Base-by-base conservation (phyloP, 2,888 invertebrate genomes). In the Eudasyphora cyanicolor region DNA sequence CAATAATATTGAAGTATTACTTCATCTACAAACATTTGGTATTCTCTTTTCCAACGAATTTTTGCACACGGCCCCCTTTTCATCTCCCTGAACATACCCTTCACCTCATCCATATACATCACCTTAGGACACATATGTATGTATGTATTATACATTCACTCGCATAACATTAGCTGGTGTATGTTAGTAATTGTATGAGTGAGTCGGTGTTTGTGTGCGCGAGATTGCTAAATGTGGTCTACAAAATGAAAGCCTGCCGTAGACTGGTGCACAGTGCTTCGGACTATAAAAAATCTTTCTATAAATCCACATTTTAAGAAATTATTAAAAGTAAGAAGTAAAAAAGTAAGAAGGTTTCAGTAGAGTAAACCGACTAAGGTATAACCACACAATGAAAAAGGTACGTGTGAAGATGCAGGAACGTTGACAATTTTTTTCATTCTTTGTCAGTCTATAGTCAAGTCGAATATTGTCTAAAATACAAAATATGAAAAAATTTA, bases 1-100 rank as follows among this genome's bases (percentile, higher is more conserved):
- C 67, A 67, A 67, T 67, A 67, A 38, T 42, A 67, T 67, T 67
- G 67, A 67, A 24, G 67, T 67, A 67, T 42, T 67, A 67, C 67
- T 42, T 42, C 42, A 67, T 67, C 67, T 21, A n/a, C 67, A 67
- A 42, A 38, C 67, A 67, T 67, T 67, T 67, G 19, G 67, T 17
- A 67, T 67, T 67, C 67, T 67, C 42, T 67, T 67, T 67, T 42
- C 21, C 67, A 67, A n/a, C 19, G 21, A 38, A 12, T 21, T 4
- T 42, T 21, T n/a, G n/a, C 67, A 67, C 19, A 6, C 24, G 6
- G 24, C 17, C 27, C 6, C 57, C n/a, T n/a, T n/a, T n/a, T n/a
- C n/a, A n/a, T n/a, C n/a, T n/a, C n/a, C n/a, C n/a, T n/a, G n/a
- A n/a, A n/a, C n/a, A n/a, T n/a, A n/a, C n/a, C n/a, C n/a, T n/a